Evolutionary conservation across 2,888 invertebrate species (phyloP).

Genomic region (Ormyrus thymus): DNA sequence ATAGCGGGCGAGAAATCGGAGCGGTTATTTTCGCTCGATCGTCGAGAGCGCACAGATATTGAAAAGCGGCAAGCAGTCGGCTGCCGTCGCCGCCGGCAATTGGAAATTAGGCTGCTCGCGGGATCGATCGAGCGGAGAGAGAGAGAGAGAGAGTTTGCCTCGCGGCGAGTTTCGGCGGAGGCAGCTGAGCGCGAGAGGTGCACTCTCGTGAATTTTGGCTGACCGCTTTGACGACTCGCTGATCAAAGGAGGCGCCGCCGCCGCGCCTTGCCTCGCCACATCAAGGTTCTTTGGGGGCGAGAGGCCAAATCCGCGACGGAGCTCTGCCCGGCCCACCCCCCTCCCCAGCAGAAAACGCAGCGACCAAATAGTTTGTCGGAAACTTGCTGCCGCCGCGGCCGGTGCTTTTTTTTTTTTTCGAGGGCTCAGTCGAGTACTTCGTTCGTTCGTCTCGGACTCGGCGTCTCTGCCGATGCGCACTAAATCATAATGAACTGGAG

Average conservation of each 20-base stretch:
- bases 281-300: constrained; percentile 42
- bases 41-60: constrained; percentile 1
- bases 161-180: background rate
- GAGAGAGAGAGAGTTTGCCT: too few species aligned
- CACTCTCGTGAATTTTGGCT: constrained; percentile 38
- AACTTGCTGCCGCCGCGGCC: constrained; percentile 24
- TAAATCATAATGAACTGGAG: too few species aligned
- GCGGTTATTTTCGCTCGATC: too few species aligned
- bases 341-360: background rate
- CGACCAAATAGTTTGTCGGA: constrained; percentile 22
- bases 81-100: background rate
- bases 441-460: too few species aligned
- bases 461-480: too few species aligned
- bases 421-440: too few species aligned
- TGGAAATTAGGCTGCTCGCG: constrained; percentile 26
- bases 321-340: background rate
- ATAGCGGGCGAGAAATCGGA: too few species aligned
- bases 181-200: background rate
- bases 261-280: constrained; percentile 43
- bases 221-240: constrained; percentile 48
- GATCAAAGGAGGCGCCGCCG: constrained; percentile 40
- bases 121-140: constrained; percentile 12
- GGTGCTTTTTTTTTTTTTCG: too few species aligned
- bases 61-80: background rate
- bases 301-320: background rate